Evolutionary conservation across 2,113 vertebrate genomes (phyloP).

Genomic region (Chauna torquata): DNA sequence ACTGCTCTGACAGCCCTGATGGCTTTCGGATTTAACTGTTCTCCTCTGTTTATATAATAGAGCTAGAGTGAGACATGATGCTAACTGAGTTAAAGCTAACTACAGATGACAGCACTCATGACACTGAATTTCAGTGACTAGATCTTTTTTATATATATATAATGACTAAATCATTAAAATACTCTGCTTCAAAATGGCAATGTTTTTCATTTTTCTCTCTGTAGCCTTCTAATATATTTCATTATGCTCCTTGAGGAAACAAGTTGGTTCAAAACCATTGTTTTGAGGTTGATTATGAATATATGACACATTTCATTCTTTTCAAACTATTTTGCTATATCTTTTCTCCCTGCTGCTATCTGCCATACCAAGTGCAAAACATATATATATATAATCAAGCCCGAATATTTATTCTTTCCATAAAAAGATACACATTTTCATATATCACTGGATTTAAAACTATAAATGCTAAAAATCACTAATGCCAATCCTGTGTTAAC

Average conservation of each 20-base stretch:
- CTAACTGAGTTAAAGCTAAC: background rate
- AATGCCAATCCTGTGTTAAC: background rate
- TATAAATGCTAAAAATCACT: background rate
- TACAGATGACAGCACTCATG: background rate
- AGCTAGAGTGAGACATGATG: background rate
- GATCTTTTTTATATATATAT: background rate
- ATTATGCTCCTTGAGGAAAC: background rate
- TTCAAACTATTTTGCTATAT: background rate
- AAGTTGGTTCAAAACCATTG: background rate
- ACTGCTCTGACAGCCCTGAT: background rate
- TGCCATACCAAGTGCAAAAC: background rate
- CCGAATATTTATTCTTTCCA: background rate
- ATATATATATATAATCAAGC: background rate
- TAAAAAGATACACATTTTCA: background rate
- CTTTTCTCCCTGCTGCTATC: background rate
- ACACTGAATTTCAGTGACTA: background rate
- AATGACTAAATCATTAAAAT: background rate
- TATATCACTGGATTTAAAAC: background rate
- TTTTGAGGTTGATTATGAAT: background rate
- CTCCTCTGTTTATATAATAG: background rate
- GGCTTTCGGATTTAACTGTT: background rate
- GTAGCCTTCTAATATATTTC: background rate
- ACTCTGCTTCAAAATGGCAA: background rate
- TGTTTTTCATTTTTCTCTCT: background rate
- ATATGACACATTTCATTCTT: background rate